Conservation (phyloP, 2,113 vertebrate species). For the Merops nubicus region DNA sequence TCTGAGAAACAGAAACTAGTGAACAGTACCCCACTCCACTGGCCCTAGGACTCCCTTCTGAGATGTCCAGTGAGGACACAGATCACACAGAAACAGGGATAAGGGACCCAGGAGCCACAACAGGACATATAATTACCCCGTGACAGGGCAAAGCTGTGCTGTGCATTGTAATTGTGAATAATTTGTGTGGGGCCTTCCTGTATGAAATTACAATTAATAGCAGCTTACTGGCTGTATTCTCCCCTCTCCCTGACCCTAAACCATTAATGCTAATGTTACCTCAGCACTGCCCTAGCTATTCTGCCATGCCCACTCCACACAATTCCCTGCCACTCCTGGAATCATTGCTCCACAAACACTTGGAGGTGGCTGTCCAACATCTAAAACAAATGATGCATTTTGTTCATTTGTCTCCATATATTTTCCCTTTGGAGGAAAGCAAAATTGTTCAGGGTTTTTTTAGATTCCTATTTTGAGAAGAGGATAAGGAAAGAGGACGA, state of each 20-base stretch:
- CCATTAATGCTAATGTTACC: background rate
- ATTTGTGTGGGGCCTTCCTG: background rate
- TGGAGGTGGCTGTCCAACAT: background rate
- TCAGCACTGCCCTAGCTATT: background rate
- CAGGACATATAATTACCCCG: background rate
- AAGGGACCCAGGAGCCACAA: background rate
- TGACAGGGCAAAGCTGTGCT: background rate
- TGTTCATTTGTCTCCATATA: background rate
- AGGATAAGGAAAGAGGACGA: background rate
- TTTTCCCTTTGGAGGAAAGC: background rate
- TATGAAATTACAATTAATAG: background rate
- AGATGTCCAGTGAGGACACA: background rate
- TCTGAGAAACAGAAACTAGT: background rate
- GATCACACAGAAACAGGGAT: background rate
- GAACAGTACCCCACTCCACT: background rate
- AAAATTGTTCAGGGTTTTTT: background rate
- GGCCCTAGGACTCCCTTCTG: background rate
- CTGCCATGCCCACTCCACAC: background rate
- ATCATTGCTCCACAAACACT: background rate
- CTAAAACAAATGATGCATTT: background rate
- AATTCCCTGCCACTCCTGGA: background rate
- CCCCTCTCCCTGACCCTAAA: background rate
- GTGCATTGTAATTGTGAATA: background rate
- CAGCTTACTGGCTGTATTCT: background rate
- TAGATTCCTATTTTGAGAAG: background rate